Evolutionary conservation across 2,797 vertebrate species (phyloP).

Genomic region (Sebastes diploproa): DNA sequence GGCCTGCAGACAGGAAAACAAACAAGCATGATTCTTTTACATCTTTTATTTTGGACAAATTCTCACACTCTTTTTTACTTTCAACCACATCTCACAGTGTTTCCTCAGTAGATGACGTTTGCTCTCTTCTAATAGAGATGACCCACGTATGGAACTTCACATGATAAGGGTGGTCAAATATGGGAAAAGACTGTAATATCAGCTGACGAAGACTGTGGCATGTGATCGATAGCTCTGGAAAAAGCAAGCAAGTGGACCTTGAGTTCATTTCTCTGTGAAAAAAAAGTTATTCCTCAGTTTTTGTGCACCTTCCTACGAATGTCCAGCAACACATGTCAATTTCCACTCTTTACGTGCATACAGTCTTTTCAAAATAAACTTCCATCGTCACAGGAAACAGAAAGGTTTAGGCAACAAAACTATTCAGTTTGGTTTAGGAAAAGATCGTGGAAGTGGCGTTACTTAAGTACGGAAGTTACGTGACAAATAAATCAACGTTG

Average conservation of each 20-base stretch:
- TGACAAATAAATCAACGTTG: too few relatives aligned
- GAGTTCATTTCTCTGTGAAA: background rate
- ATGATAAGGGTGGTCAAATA: background rate
- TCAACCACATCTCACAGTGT: background rate
- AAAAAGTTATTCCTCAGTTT: too few relatives aligned
- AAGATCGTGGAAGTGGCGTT: too few relatives aligned
- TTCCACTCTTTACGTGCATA: too few relatives aligned
- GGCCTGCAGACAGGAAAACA: constrained; percentile 27
- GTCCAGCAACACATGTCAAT: too few relatives aligned
- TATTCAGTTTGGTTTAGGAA: too few relatives aligned
- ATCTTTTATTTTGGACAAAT: background rate
- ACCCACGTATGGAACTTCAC: background rate
- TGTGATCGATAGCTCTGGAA: background rate
- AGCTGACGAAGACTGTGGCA: background rate
- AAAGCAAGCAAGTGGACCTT: background rate
- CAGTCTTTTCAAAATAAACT: too few relatives aligned
- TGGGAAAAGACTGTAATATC: background rate
- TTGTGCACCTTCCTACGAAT: too few relatives aligned
- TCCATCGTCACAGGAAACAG: too few relatives aligned
- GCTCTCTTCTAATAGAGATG: background rate
- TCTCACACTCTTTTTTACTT: background rate
- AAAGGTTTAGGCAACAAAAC: too few relatives aligned
- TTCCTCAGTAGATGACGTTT: background rate
- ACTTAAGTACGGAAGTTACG: too few relatives aligned
- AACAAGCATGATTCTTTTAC: constrained; percentile 14